A percentile compares a stretch with the other conserved stretches of the same genome.
phyloP scores from a whole-genome alignment of 2,888 invertebrate species.

The Itoplectis maculator region DNA sequence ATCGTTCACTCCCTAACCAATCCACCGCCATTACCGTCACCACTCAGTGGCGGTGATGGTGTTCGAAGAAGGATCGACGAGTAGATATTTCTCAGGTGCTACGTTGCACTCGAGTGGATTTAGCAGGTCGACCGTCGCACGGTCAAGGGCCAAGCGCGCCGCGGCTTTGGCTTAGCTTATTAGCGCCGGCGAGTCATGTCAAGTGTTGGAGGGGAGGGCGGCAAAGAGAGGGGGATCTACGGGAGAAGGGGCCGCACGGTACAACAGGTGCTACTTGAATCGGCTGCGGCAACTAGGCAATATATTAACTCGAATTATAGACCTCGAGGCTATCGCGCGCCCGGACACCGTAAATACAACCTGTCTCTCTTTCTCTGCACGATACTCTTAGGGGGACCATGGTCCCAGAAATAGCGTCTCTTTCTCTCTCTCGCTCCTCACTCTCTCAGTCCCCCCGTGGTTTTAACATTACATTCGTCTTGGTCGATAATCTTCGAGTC shows the following conservation, averaged over 20 bases:
- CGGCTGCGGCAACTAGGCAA: slow-evolving; percentile 55
- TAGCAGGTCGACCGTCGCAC: slow-evolving; percentile 59
- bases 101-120: slow-evolving; percentile 59
- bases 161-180: slow-evolving; percentile 63
- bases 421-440: too few relatives aligned
- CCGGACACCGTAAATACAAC: slow-evolving; percentile 44
- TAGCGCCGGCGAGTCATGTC: slow-evolving; percentile 61
- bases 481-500: slow-evolving; percentile 36
- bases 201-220: too few relatives aligned
- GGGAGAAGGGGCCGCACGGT: slow-evolving; percentile 26
- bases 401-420: too few relatives aligned
- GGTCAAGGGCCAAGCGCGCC: slow-evolving; percentile 65
- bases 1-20: too few relatives aligned
- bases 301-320: slow-evolving; percentile 63
- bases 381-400: too few relatives aligned
- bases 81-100: neutral
- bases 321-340: slow-evolving; percentile 18
- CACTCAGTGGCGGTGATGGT: too few relatives aligned
- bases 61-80: slow-evolving; percentile 14
- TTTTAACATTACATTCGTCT: slow-evolving; percentile 14
- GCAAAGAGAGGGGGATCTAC: too few relatives aligned
- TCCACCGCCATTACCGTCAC: too few relatives aligned
- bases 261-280: slow-evolving; percentile 69
- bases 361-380: too few relatives aligned
- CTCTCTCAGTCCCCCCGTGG: too few relatives aligned